phyloP scores from a whole-genome alignment of 2,113 vertebrate species.

The Polypterus senegalus region DNA sequence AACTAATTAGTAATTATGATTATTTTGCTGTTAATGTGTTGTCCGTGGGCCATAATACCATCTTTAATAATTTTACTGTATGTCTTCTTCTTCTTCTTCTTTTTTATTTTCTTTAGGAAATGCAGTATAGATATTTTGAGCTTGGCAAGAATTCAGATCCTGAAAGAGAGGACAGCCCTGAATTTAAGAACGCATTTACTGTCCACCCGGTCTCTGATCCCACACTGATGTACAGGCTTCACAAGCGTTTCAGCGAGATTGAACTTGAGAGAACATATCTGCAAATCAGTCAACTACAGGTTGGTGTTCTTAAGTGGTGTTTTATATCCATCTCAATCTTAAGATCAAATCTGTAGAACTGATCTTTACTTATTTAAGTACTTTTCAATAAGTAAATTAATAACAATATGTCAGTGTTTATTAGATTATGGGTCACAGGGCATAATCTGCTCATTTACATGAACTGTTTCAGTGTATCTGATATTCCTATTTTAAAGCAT shows the following conservation, averaged over 20 bases:
- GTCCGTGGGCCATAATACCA: too few relatives aligned
- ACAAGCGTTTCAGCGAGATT: constrained; percentile 80
- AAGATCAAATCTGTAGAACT: background rate
- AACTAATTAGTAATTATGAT: too few relatives aligned
- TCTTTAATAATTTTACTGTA: too few relatives aligned
- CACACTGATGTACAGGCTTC: constrained; percentile 82
- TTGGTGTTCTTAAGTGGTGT: constrained; percentile 25
- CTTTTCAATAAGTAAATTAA: too few relatives aligned
- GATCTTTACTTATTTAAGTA: too few relatives aligned
- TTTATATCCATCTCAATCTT: background rate
- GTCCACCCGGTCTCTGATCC: constrained; percentile 80
- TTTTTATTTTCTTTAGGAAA: constrained; percentile 48
- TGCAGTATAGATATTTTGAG: constrained; percentile 76
- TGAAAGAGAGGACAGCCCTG: constrained; percentile 67
- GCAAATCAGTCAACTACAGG: constrained; percentile 91
- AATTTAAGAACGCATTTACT: constrained; percentile 66
- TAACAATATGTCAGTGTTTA: too few relatives aligned
- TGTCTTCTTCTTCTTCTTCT: background rate
- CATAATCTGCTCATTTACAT: too few relatives aligned
- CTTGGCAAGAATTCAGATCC: constrained; percentile 78
- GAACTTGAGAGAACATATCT: constrained; percentile 72
- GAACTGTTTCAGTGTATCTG: too few relatives aligned
- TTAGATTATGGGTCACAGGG: too few relatives aligned
- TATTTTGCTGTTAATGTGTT: too few relatives aligned
- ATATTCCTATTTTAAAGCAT: too few relatives aligned